Base-by-base conservation (phyloP, 2,888 invertebrate genomes). In the Troglohyphantes excavatus region DNA sequence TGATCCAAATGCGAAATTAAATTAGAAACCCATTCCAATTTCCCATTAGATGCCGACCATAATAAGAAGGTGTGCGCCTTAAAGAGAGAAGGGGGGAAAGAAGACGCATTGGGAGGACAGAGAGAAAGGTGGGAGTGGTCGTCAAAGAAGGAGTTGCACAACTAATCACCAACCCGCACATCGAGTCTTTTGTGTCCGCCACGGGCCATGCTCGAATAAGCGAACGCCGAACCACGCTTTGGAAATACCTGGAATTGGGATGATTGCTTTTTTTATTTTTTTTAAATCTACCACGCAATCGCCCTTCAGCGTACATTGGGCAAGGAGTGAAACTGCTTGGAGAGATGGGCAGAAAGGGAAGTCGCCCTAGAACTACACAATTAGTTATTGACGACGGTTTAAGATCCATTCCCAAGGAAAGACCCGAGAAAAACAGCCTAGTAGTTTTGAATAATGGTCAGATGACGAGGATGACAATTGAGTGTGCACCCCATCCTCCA, bases 301-400 rank as follows among this genome's bases (percentile, higher is more conserved):
- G 46, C 26, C 72, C 72, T 72, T 72, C 72, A 72, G 46, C 43
- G 46, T 46, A 72, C 46, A 46, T 63, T 68, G n/a, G 53, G 53
- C n/a, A 53, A 53, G 17, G n/a, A 53, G 53, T 53, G 53, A 53
- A 53, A 53, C 5, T 2, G 53, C n/a, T 13, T n/a, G 53, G 39
- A 39, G 7, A 13, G 39, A 39, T n/a, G n/a, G n/a, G n/a, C n/a
- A n/a, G n/a, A n/a, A n/a, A n/a, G n/a, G n/a, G n/a, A n/a, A n/a
- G n/a, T n/a, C n/a, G n/a, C n/a, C n/a, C n/a, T n/a, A n/a, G n/a
- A n/a, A n/a, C n/a, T n/a, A n/a, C n/a, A n/a, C n/a, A n/a, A n/a
- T n/a, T n/a, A n/a, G n/a, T n/a, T n/a, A n/a, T n/a, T n/a, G n/a
- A n/a, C n/a, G n/a, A n/a, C n/a, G n/a, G n/a, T n/a, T n/a, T n/a